Base-by-base conservation (phyloP, 92 coral and sea anemone species). In the Scolanthus callimorphus region DNA sequence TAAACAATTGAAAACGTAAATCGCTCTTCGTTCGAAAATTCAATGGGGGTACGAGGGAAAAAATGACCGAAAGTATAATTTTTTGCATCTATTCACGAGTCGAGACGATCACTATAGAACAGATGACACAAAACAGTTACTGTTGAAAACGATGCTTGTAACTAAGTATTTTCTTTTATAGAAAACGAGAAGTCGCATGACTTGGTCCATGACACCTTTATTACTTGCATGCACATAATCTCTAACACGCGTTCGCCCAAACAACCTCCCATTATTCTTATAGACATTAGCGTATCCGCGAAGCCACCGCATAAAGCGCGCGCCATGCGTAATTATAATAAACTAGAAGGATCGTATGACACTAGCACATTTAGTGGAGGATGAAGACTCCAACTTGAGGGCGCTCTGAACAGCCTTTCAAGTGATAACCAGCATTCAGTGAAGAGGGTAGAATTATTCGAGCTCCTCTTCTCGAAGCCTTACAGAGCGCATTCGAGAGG, bases 201-300 rank as follows among this genome's bases (percentile, higher is more conserved):
- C n/a, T n/a, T n/a, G n/a, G n/a, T n/a, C n/a, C n/a, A n/a, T n/a
- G n/a, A n/a, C n/a, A n/a, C n/a, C n/a, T n/a, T n/a, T n/a, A n/a
- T n/a, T n/a, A n/a, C n/a, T n/a, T n/a, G n/a, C n/a, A n/a, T n/a
- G n/a, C n/a, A n/a, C n/a, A n/a, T n/a, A n/a, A n/a, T n/a, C n/a
- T n/a, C n/a, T n/a, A 76, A 72, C 96, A 87, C 74, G 65, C 85
- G 96, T 78, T 78, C 96, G 52, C 88, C 96, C 66, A 83, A 87
- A 87, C 96, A 60, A 87, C 96, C 67, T 48, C 28, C 74, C 48
- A 81, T 75, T 69, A 76, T 55, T 21, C 8, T 46, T 9, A 46
- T 20, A 19, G 52, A 46, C 52, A 19, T 46, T 19, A 19, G 52
- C 52, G 8, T 9, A 46, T 46, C 52, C 52, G 52, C 28, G 39